phyloP scores from a whole-genome alignment of 2,888 invertebrate species.

The Hanleya hanleyi region DNA sequence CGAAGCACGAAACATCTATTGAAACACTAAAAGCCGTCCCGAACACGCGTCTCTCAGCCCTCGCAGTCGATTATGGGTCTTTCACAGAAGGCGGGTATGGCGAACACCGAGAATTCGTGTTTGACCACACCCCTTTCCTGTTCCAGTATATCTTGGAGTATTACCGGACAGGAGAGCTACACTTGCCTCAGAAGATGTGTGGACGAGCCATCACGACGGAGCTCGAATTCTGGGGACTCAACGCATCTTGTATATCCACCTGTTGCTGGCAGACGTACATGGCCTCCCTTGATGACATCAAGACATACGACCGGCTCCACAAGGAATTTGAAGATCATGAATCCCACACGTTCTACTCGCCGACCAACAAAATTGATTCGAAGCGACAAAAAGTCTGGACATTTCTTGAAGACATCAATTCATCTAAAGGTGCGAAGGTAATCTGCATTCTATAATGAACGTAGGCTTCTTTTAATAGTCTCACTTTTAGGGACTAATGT shows the following conservation, averaged over 20 bases:
- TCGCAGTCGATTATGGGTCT: background rate
- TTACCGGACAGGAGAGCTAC: background rate
- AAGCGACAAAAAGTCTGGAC: background rate
- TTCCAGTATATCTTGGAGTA: background rate
- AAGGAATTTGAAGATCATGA: background rate
- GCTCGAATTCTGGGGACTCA: background rate
- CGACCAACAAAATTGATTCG: background rate
- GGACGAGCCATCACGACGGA: background rate
- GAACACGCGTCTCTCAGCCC: background rate
- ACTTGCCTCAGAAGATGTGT: background rate
- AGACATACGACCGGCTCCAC: background rate
- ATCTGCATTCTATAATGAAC: no score
- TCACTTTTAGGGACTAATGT: no score
- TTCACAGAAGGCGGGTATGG: background rate
- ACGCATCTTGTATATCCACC: background rate
- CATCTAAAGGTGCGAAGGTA: background rate
- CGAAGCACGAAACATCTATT: background rate
- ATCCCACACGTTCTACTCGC: background rate
- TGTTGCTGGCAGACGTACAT: conserved; percentile 1
- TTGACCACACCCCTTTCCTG: conserved; percentile 1
- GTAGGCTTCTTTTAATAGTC: no score
- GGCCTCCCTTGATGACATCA: background rate
- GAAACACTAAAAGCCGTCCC: background rate
- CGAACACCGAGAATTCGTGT: background rate
- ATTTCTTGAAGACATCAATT: background rate